phyloP scores from a whole-genome alignment of 2,113 vertebrate genomes.

The Actenoides hombroni region DNA sequence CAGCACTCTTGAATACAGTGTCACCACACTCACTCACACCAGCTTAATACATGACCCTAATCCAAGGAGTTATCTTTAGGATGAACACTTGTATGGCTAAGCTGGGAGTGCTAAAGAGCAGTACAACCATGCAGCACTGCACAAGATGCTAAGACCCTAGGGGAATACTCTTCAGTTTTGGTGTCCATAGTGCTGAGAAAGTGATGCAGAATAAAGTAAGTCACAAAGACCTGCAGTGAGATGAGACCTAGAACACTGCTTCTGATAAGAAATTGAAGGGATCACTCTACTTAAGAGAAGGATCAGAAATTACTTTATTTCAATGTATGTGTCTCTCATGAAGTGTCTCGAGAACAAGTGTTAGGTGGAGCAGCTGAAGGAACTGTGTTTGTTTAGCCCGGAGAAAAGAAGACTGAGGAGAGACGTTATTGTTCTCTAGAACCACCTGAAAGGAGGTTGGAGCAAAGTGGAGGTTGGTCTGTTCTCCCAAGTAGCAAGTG shows the following conservation, averaged over 20 bases:
- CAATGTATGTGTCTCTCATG: not conserved
- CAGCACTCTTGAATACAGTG: not conserved
- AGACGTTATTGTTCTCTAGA: no score
- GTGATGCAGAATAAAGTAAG: not conserved
- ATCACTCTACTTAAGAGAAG: not conserved
- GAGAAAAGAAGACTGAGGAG: no score
- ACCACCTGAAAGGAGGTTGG: no score
- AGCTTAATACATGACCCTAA: not conserved
- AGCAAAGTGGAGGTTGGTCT: no score
- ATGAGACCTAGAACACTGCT: not conserved
- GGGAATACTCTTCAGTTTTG: not conserved
- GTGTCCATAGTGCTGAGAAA: not conserved
- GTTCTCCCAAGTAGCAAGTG: no score
- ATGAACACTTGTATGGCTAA: not conserved
- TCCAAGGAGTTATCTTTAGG: not conserved
- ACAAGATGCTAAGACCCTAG: not conserved
- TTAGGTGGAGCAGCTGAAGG: no score
- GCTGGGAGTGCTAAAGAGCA: not conserved
- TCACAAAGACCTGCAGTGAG: not conserved
- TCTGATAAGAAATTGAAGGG: not conserved
- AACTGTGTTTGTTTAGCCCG: no score
- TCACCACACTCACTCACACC: not conserved
- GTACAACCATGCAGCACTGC: not conserved
- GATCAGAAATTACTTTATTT: not conserved
- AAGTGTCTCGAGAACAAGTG: no score